Base-by-base conservation (phyloP, 2,113 vertebrate genomes). In the Eubucco bourcierii region DNA sequence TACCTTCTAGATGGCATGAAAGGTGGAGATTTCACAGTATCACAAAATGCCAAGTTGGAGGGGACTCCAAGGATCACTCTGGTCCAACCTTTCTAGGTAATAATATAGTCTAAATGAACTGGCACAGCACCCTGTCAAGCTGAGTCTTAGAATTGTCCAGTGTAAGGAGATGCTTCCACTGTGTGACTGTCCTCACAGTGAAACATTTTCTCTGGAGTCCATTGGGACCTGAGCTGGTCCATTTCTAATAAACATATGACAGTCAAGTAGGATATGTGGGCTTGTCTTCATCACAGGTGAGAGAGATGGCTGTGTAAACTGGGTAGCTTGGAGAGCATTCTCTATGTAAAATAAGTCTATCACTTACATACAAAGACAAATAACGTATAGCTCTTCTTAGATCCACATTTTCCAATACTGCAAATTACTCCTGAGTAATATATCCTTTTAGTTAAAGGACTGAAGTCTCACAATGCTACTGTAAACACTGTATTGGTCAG, bases 401-500 rank as follows among this genome's bases (percentile, higher is more conserved):
- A 11, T 73, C 4, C 17, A 12, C 34, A 20, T 46, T 68, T 77
- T 53, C 58, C 52, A 58, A 4, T 46, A 12, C 20, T 90, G 59
- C 47, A 50, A 28, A 27, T 64, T 19, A 82, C 11, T 88, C 39
- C 81, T 52, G 60, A 87, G 74, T 90, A 87, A 59, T 64, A 0
- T 9, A 59, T 39, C 56, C 47, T 80, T 95, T 82, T 6, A 76
- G 80, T 9, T 82, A 17, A 72, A 76, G 77, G 55, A 41, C 50
- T 67, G 39, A 86, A 86, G 53, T 60, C 60, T 65, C 64, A 3
- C 44, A 87, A 59, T 46, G 41, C 59, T 66, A 25, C 41, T 87
- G 52, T 76, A 84, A 93, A 79, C 64, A n/a, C 16, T 74, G 31
- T 63, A 46, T 37, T 92, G 87, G 93, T 94, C 88, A 92, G 31